Base-by-base conservation (phyloP, 2,888 invertebrate genomes). In the Andrena hattorfiana region DNA sequence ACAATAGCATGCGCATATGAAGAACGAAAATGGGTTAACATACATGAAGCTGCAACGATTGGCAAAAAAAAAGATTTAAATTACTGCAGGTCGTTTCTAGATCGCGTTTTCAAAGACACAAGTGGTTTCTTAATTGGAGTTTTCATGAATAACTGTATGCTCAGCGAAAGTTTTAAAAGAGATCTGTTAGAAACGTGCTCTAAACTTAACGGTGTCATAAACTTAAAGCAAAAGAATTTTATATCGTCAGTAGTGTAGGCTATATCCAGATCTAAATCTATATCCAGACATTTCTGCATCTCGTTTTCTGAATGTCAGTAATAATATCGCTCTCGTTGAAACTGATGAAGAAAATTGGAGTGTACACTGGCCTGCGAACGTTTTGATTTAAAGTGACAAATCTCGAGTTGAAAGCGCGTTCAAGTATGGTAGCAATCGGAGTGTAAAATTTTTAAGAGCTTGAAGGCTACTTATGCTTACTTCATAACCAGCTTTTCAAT, bases 141-240 rank as follows among this genome's bases (percentile, higher is more conserved):
- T 63, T 63, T 26, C 1, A 13, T 10, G 62, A 42, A n/a, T 69
- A 69, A 26, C 23, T 35, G 54, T 26, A 26, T 56, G 26, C 35
- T 16, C n/a, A 6, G 35, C 20, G 8, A 26, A 56, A 42, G 10
- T 26, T 26, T 56, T 2, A 28, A 23, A 26, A 28, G 26, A 23
- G 56, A 8, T 26, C 42, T n/a, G 69, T 42, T n/a, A 35, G 42
- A 32, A 69, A 4, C 35, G 56, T 69, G 16, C 42, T 13, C 5
- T 35, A 56, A 30, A 32, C 10, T 49, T 32, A 32, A 49, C n/a
- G 23, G 28, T 10, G 59, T 2, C 16, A 67, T 42, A 42, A 70
- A 64, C 23, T 70, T 23, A 56, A 42, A 56, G 56, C 13, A 16
- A 56, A 30, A 1, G 71, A 64, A 64, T 63, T 64, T 71, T 2